Evolutionary conservation across 30 jellyfish, hydroid and myxozoan genomes (phyloP).

Genomic region (Morbakka virulenta): DNA sequence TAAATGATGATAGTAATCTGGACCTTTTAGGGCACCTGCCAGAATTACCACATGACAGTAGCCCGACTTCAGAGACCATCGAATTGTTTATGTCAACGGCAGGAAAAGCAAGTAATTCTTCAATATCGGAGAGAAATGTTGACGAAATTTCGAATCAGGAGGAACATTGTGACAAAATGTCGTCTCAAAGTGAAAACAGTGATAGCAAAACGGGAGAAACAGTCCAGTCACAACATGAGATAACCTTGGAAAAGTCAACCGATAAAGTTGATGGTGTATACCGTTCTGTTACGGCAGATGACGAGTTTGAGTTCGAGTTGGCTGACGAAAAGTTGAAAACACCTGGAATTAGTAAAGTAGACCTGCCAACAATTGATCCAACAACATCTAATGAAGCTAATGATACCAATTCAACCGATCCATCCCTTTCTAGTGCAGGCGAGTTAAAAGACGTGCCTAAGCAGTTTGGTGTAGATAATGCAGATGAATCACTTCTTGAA

Average conservation of each 20-base stretch:
- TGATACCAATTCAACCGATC: neutral
- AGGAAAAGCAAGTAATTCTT: neutral
- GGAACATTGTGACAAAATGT: no score
- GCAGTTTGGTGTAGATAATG: neutral
- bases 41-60: slow-evolving; percentile 65
- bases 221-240: neutral
- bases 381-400: neutral
- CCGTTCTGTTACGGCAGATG: neutral
- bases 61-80: neutral
- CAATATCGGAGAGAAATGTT: neutral
- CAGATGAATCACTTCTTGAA: neutral
- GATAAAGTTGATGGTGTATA: neutral
- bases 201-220: neutral
- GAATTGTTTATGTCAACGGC: neutral
- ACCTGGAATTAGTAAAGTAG: neutral
- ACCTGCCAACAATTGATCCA: neutral
- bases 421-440: neutral
- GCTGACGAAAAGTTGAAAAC: neutral
- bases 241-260: neutral
- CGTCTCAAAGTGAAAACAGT: neutral
- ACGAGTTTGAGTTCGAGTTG: neutral
- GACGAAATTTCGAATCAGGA: neutral
- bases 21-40: slow-evolving; percentile 70
- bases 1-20: neutral
- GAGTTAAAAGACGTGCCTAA: no score